A percentile compares a stretch with the other conserved stretches of the same genome.
These are phyloP conservation scores for Syngnathus typhle DNA, from an alignment of 2,113 vertebrate species.

Conservation along the genomic window DNA sequence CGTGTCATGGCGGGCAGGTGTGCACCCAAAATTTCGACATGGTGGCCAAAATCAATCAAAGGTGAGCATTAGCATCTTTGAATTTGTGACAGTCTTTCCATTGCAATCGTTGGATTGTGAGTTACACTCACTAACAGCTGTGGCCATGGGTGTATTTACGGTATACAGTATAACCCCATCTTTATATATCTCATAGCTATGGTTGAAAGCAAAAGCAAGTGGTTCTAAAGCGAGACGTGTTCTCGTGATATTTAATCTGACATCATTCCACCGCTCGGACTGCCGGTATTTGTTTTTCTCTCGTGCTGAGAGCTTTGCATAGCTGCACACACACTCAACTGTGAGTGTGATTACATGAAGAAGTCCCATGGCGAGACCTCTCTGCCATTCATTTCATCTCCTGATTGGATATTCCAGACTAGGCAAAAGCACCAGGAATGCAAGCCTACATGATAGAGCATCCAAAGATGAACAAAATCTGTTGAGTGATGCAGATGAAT, in stretches of 20 bases:
- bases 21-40: neutral
- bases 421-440: slow-evolving; percentile 5
- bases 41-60: neutral
- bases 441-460: neutral
- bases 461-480: neutral
- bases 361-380: slow-evolving; percentile 22
- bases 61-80: neutral
- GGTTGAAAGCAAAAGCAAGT: neutral
- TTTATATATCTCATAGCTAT: neutral
- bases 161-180: neutral
- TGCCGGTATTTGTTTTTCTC: slow-evolving; percentile 47
- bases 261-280: slow-evolving; percentile 36
- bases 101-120: neutral
- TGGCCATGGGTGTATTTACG: neutral
- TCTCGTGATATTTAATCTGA: slow-evolving; percentile 60
- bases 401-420: slow-evolving; percentile 13
- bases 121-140: neutral
- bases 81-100: neutral
- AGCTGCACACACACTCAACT: slow-evolving; percentile 46
- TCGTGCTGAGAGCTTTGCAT: slow-evolving; percentile 33
- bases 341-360: slow-evolving; percentile 44
- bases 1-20: slow-evolving; percentile 3
- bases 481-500: neutral
- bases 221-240: slow-evolving; percentile 42
- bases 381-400: slow-evolving; percentile 12